Base-by-base conservation (phyloP, 2,797 vertebrate genomes). In the Lithobates sylvaticus region DNA sequence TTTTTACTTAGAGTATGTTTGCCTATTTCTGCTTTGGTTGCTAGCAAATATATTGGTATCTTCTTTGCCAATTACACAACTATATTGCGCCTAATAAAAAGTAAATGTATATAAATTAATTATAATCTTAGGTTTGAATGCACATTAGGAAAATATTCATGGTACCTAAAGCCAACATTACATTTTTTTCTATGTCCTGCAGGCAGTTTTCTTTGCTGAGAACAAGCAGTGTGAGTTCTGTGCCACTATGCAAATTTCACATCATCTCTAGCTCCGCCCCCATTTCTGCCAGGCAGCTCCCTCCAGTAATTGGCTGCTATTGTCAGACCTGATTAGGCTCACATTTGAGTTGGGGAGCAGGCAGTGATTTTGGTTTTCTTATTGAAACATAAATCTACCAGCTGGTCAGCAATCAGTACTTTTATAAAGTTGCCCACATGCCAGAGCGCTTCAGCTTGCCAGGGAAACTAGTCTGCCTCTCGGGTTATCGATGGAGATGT, bases 391-490 rank as follows among this genome's bases (percentile, higher is more conserved):
- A 89, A 80, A 85, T 64, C 42, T 34, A 76, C 83, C 76, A 84
- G 61, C 69, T 78, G 75, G 81, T 81, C 78, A 81, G 65, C 84
- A 76, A 86, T 76, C 84, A 86, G 72, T n/a, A 77, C 27, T 82
- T 27, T 76, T 86, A 54, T 70, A 86, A 42, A 29, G 50, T 12
- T 54, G 21, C 85, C 36, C 47, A 70, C n/a, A 13, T 77, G 74
- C 73, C 83, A 85, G 68, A 34, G 47, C 54, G 54, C 83, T 84
- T 73, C 26, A 65, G 18, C 27, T 27, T 84, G 83, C 83, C 83
- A 84, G 83, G 39, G 76, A 84, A 47, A 32, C 76, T 78, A 74
- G 84, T 79, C 77, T 74, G 27, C 84, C 58, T 47, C 54, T 67
- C 54, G 68, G 68, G 75, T 47, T 78, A 65, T 72, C 47, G 26